Evolutionary conservation across 2,113 vertebrate species (phyloP).

Genomic region (Tylochromis polylepis): DNA sequence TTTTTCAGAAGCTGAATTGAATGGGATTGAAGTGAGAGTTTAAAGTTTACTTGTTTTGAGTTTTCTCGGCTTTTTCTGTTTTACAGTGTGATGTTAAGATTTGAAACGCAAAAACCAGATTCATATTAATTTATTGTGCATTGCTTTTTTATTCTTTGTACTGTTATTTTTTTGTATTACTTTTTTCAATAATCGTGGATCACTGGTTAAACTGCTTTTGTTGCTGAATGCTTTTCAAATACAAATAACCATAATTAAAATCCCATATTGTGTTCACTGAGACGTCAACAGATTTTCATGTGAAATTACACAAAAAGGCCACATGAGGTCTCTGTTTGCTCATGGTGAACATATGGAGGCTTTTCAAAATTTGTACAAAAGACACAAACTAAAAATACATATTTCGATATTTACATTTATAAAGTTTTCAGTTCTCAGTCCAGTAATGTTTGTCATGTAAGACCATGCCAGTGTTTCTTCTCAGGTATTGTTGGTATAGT

Average conservation of each 20-base stretch:
- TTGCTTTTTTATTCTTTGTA: neutral
- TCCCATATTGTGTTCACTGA: neutral
- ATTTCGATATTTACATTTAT: neutral
- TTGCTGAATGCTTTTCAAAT: neutral
- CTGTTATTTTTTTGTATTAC: neutral
- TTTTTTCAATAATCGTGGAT: neutral
- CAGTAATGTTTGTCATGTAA: neutral
- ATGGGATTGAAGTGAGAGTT: neutral
- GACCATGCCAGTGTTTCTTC: neutral
- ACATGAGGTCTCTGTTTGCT: neutral
- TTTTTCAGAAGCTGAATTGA: neutral
- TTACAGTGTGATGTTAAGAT: neutral
- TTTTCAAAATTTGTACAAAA: neutral
- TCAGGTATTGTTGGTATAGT: neutral
- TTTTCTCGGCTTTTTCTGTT: accelerated
- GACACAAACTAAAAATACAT: neutral
- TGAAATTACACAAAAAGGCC: neutral
- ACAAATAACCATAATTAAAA: neutral
- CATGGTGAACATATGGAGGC: accelerated
- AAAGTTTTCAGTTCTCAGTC: neutral
- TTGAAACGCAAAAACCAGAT: neutral
- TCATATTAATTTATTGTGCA: neutral
- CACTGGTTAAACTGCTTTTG: neutral
- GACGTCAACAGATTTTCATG: accelerated
- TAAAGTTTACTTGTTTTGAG: neutral